Evolutionary conservation across 1,140 invertebrate genomes (phyloP).

Genomic region (Tetragnatha versicolor): DNA sequence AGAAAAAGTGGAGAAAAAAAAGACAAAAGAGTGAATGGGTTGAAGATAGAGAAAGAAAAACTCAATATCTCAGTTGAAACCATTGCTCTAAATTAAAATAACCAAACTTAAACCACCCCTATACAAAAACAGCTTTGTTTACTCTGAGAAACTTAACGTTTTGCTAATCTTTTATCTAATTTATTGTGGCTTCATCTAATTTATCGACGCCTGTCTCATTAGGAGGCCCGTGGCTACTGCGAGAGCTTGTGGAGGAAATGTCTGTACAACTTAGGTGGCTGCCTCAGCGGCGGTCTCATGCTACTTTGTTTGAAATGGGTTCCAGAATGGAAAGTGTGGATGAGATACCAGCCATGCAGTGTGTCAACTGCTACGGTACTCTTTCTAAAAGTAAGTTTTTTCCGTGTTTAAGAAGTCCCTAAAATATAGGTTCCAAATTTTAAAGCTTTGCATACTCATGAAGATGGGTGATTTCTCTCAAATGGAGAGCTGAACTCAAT

Average conservation of each 20-base stretch:
- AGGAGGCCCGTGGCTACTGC: conserved; percentile 48
- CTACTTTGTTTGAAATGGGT: conserved; percentile 60
- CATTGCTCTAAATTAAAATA: too few species aligned
- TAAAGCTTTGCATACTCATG: too few species aligned
- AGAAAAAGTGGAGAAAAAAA: too few species aligned
- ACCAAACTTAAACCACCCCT: too few species aligned
- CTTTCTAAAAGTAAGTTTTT: conserved; percentile 56
- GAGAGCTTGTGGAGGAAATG: conserved; percentile 26
- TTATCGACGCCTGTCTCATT: not conserved
- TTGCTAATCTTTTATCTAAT: not conserved
- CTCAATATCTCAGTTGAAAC: too few species aligned
- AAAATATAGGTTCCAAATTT: too few species aligned
- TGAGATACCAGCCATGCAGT: conserved; percentile 57
- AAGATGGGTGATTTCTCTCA: too few species aligned
- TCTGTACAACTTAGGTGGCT: conserved; percentile 8
- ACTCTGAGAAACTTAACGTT: not conserved
- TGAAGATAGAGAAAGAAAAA: too few species aligned
- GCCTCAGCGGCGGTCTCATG: conserved; percentile 40
- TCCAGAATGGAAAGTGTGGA: conserved; percentile 59
- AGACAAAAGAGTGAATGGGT: too few species aligned
- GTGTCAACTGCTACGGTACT: conserved; percentile 58
- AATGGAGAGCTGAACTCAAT: too few species aligned
- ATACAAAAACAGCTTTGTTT: not conserved
- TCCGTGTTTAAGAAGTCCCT: too few species aligned
- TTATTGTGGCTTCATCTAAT: too few species aligned